Percentiles rank a stretch among this genome's conserved stretches.
Conservation (phyloP, 2,113 vertebrate species). For the Anarhynchus alexandrinus region DNA sequence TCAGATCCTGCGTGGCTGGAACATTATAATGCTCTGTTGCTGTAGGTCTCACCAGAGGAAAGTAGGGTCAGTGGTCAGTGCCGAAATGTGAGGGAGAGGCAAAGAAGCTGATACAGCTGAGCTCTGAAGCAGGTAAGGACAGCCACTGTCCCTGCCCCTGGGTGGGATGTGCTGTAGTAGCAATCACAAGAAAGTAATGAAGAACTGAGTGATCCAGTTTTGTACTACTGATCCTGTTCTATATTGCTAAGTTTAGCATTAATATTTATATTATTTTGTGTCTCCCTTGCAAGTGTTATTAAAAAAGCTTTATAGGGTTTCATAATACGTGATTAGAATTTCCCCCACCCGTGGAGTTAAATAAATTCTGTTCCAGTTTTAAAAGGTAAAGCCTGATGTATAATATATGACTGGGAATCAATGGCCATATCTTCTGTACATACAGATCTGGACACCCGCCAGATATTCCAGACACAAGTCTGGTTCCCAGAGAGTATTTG, state of each 20-base stretch:
- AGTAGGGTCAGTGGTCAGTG: neutral
- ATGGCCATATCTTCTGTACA: slow-evolving; percentile 29
- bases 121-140: neutral
- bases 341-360: neutral
- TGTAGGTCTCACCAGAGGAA: neutral
- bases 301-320: neutral
- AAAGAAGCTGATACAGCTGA: neutral
- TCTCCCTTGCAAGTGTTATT: neutral
- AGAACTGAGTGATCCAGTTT: neutral
- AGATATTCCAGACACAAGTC: slow-evolving; percentile 43
- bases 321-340: neutral
- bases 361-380: neutral
- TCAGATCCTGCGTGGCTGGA: neutral
- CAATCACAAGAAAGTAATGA: neutral
- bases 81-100: neutral
- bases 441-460: neutral
- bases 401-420: slow-evolving; percentile 32
- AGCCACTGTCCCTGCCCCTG: neutral
- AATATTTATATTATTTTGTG: neutral
- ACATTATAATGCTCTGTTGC: neutral
- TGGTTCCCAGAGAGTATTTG: slow-evolving; percentile 30
- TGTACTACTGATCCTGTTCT: neutral
- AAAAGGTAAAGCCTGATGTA: neutral
- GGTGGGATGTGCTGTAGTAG: neutral
- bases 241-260: neutral